Evolutionary conservation across 1,140 invertebrate genomes (phyloP), one percentile per base, ranked within the genome.

Genomic region (Camponotus pennsylvanicus): DNA sequence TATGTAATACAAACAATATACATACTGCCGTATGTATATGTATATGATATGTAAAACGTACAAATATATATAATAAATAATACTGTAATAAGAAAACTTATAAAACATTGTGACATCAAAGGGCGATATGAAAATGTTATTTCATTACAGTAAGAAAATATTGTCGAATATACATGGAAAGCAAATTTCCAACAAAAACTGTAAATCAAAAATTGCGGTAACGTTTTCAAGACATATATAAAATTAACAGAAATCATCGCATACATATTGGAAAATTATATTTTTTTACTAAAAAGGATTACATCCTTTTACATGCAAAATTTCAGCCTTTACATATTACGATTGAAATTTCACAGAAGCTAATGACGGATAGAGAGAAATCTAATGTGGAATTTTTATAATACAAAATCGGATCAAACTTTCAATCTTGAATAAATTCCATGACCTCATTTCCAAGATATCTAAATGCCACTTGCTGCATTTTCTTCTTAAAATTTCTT

Each of bases 351-450:
- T 57, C 13, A 7, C 21, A 27, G 13, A n/a, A 34, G 9, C 4
- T 57, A 80, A 59, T 42, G 11, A 69, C 13, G 8, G 37, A 9
- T 6, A 55, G 32, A 27, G 27, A 27, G 27, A 49, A 55, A 69
- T 57, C 13, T 52, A 13, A 80, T 15, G 15, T 52, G 1, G 15
- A 69, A 57, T 69, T 80, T 80, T 69, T 21, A 32, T 69, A 67
- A 69, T 40, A 69, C 13, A 42, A 80, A 80, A n/a, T 57, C 63
- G 15, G 45, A 69, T 69, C 34, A 55, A 69, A 57, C 64, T 69
- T 37, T 69, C 21, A 78, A 66, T 18, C 27, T 57, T 34, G 21
- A 57, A 69, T 45, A 21, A 80, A 69, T 13, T 13, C 5, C 11
- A 3, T 13, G 45, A 79, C 3, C 42, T n/a, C 32, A 3, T 52